A percentile compares a stretch with the other conserved stretches of the same genome.
Conservation (phyloP, 2,113 vertebrate species). For the Oreocharis arfaki region DNA sequence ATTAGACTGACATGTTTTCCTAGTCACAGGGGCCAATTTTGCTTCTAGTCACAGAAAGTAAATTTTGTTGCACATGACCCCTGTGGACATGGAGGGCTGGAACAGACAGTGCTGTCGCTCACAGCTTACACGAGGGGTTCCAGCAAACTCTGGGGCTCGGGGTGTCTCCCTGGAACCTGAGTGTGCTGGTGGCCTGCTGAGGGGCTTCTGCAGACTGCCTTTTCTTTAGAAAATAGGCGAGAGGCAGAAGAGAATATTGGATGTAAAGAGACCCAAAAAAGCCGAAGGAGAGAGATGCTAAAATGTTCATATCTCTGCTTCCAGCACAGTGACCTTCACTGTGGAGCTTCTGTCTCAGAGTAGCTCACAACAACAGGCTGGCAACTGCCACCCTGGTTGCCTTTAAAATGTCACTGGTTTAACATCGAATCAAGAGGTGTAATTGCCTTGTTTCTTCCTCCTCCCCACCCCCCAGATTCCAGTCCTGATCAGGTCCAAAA, state of each 20-base stretch:
- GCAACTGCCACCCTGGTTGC: conserved; percentile 34
- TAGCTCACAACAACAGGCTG: conserved; percentile 30
- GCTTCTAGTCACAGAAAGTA: neutral
- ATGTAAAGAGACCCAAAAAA: neutral
- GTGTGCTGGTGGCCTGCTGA: neutral
- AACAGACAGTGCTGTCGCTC: neutral
- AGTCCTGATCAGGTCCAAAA: conserved; percentile 40
- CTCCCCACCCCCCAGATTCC: neutral
- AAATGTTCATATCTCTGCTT: neutral
- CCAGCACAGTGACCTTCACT: conserved; percentile 61
- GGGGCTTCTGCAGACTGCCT: neutral
- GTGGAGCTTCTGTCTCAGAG: conserved; percentile 26
- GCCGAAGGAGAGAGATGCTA: neutral
- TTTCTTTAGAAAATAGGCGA: neutral
- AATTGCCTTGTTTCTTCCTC: conserved; percentile 48
- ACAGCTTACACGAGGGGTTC: neutral
- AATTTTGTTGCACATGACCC: neutral
- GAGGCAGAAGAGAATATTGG: neutral
- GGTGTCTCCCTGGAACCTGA: neutral
- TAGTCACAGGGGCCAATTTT: neutral
- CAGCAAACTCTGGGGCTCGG: neutral
- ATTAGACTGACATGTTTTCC: neutral
- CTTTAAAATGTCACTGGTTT: conserved; percentile 76
- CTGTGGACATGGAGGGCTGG: neutral
- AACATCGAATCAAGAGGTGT: conserved; percentile 61